phyloP scores from a whole-genome alignment of 2,888 invertebrate species.

The Biston stratarius region DNA sequence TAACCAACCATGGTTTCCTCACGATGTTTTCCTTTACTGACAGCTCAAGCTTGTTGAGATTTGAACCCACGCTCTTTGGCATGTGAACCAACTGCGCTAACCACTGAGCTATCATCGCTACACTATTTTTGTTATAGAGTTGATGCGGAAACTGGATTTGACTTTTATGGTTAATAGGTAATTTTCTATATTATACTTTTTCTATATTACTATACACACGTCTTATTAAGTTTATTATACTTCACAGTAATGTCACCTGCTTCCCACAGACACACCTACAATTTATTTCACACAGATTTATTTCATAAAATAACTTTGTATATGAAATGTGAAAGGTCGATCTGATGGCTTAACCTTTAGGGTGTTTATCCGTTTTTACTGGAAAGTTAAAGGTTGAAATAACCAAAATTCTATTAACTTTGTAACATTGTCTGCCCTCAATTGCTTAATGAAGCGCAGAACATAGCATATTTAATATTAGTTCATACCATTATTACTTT shows the following conservation, averaged over 20 bases:
- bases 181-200: not conserved
- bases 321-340: constrained; percentile 19
- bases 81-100: no score
- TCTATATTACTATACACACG: not conserved
- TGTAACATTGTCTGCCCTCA: constrained; percentile 4
- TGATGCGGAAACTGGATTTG: no score
- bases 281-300: constrained; percentile 9
- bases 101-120: no score
- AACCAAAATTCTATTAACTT: constrained; percentile 8
- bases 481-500: no score
- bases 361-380: constrained; percentile 26
- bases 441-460: constrained; percentile 11
- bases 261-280: constrained; percentile 10
- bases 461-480: not conserved
- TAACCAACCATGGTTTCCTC: no score
- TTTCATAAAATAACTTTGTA: constrained; percentile 5
- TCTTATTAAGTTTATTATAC: not conserved
- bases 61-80: no score
- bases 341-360: constrained; percentile 9
- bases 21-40: no score
- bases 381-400: constrained; percentile 26
- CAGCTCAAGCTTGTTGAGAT: no score
- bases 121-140: no score
- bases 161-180: no score
- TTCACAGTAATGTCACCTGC: not conserved